Percentiles rank a stretch among this genome's conserved stretches.
phyloP scores from a whole-genome alignment of 2,113 vertebrate genomes.

The Oenanthe melanoleuca region DNA sequence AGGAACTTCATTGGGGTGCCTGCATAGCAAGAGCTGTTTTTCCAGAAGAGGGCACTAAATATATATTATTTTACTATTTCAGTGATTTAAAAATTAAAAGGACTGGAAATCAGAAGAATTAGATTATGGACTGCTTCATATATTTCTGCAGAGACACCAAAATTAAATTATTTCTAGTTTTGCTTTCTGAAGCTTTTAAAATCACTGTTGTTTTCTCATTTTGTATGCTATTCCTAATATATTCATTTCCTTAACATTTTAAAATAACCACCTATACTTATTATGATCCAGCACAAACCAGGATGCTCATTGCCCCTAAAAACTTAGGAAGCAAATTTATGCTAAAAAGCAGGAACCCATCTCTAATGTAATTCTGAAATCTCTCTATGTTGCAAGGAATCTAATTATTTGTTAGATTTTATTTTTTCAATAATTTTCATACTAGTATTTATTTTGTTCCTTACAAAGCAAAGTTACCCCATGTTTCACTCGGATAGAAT shows the following conservation, averaged over 20 bases:
- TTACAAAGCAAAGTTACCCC: background rate
- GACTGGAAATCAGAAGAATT: background rate
- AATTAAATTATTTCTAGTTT: background rate
- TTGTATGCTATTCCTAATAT: background rate
- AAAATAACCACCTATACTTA: background rate
- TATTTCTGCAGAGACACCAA: background rate
- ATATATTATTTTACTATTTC: background rate
- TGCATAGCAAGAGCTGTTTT: background rate
- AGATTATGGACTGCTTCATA: background rate
- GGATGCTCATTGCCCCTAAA: background rate
- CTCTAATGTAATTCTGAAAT: background rate
- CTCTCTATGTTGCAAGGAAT: background rate
- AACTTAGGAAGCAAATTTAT: background rate
- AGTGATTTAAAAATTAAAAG: background rate
- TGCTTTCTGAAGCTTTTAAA: background rate
- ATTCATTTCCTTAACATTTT: background rate
- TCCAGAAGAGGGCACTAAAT: conserved; percentile 36
- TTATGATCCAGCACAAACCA: background rate
- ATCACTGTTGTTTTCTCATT: background rate
- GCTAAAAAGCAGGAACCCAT: background rate
- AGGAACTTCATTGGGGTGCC: background rate
- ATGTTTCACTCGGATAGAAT: background rate
- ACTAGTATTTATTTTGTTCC: background rate
- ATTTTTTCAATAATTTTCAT: background rate
- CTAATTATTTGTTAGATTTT: background rate